Base-by-base conservation (phyloP, 1,140 invertebrate genomes). In the Aphelenchoides besseyi region DNA sequence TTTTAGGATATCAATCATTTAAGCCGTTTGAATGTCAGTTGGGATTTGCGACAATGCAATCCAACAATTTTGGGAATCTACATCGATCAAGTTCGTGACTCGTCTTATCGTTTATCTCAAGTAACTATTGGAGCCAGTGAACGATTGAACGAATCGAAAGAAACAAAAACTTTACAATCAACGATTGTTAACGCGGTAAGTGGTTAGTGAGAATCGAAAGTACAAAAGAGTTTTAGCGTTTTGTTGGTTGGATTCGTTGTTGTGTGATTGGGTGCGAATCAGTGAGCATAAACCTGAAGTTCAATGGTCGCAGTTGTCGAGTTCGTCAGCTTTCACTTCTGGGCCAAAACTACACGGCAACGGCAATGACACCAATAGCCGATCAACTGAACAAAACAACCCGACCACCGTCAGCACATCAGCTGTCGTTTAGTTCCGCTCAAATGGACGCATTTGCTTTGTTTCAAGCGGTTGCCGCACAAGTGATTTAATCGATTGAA, bases 11-110 rank as follows among this genome's bases (percentile, higher is more conserved):
- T 79, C 29, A 74, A 97, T 85, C 81, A 88, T 64, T 94, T 94
- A 82, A 93, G 93, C 85, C 90, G 91, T 0, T 95, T 97, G 84
- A 88, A 87, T 0, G 88, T 92, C 5, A 63, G 54, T 23, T 66
- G 73, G 37, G 71, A 74, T 32, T 61, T 48, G 8, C 68, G 76
- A 33, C 28, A 18, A 37, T 69, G 64, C 33, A 9, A 36, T 29
- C 54, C 75, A 9, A 68, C 61, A 12, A 30, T 84, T 2, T 55
- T 83, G 2, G 71, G 68, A 8, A 69, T 83, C 12, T 83, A 69
- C 64, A 69, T 83, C 16, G 82, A 83, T 59, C 84, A 83, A 36
- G 63, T 74, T 33, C 54, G 73, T 30, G 82, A 83, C 63, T 29
- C 63, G 0, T 23, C 32, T 28, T 66, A 66, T 33, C 30, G 63